phyloP scores from a whole-genome alignment of 2,113 vertebrate species.

The Hoplias malabaricus region DNA sequence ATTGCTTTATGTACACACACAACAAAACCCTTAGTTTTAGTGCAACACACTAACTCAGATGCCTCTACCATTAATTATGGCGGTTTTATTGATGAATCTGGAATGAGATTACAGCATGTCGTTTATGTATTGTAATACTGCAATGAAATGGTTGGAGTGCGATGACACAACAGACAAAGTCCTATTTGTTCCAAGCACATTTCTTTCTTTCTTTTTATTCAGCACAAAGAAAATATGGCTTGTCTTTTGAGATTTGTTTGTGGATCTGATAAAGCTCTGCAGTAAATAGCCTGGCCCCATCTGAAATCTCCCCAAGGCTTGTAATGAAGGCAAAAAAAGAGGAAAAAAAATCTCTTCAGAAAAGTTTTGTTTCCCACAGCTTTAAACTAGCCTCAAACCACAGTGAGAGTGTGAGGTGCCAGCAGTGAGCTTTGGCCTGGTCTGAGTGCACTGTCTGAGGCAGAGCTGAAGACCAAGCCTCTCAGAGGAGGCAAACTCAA shows the following conservation, averaged over 20 bases:
- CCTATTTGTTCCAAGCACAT: conserved; percentile 1
- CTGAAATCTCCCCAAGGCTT: conserved; percentile 24
- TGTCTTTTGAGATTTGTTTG: conserved; percentile 33
- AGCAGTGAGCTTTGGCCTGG: conserved; percentile 17
- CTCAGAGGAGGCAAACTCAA: conserved; percentile 57
- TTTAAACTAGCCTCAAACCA: conserved; percentile 39
- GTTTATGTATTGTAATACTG: not conserved
- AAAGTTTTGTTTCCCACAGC: conserved; percentile 23
- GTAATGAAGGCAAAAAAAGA: not conserved
- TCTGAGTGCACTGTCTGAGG: conserved; percentile 51
- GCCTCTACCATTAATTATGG: conserved; percentile 18
- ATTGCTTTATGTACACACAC: not conserved
- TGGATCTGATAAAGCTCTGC: not conserved
- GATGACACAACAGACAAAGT: conserved; percentile 1
- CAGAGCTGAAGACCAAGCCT: conserved; percentile 42
- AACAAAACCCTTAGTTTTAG: not conserved
- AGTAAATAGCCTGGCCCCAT: not conserved
- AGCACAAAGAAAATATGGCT: not conserved
- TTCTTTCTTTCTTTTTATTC: not conserved
- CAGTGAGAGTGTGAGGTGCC: conserved; percentile 8
- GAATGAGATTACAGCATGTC: not conserved
- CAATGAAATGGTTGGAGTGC: conserved; percentile 6
- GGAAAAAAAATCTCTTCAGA: not conserved
- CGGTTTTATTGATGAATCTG: not conserved
- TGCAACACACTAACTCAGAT: not conserved